Conservation (phyloP, 2,113 vertebrate genomes). For the Neotragus pygmaeus region DNA sequence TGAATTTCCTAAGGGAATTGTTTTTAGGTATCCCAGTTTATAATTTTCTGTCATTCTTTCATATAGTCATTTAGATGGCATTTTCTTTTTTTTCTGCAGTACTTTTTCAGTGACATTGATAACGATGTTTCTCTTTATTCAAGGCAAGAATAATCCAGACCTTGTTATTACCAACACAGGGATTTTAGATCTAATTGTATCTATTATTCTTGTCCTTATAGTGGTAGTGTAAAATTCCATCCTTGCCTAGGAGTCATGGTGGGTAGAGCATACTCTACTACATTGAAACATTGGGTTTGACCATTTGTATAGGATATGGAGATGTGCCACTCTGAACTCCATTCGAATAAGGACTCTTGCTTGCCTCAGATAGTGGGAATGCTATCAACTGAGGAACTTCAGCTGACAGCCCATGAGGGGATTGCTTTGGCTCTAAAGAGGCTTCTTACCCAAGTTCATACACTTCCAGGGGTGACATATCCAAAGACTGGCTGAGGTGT, state of each 20-base stretch:
- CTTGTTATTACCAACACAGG: neutral
- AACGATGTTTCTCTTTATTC: neutral
- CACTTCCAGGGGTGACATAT: neutral
- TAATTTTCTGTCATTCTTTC: neutral
- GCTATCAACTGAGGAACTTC: neutral
- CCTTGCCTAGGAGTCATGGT: neutral
- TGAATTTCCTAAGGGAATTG: neutral
- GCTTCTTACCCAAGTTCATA: neutral
- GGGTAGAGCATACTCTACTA: neutral
- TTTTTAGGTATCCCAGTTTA: neutral
- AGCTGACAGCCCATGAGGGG: neutral
- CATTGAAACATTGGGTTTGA: neutral
- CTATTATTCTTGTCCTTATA: neutral
- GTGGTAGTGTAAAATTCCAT: neutral
- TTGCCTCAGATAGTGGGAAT: neutral
- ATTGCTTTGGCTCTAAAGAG: neutral
- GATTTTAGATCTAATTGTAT: neutral
- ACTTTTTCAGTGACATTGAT: neutral
- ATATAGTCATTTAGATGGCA: neutral
- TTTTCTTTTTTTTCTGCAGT: neutral
- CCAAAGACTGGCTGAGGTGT: neutral
- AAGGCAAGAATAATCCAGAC: neutral
- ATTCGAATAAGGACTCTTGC: neutral
- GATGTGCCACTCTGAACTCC: neutral
- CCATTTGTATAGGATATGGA: neutral